Percentiles rank a stretch among this genome's conserved stretches.
Evolutionary conservation across 2,113 vertebrate genomes (phyloP).

Genomic region (Heterochromis multidens): DNA sequence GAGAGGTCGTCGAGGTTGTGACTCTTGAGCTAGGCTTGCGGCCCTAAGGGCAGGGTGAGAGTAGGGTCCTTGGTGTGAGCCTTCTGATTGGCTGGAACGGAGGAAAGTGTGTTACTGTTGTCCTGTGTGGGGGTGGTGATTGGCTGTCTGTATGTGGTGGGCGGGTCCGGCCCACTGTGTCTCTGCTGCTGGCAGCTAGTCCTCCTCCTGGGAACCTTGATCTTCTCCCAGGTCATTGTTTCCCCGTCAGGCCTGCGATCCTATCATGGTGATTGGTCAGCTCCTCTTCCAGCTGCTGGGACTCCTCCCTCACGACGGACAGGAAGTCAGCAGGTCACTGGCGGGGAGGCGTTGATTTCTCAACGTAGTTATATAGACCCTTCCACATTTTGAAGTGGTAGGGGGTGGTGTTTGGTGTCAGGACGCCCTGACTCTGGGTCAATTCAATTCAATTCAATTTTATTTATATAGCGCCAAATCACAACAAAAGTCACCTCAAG

Average conservation of each 20-base stretch:
- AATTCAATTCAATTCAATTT: too few relatives aligned
- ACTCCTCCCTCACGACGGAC: slow-evolving; percentile 66
- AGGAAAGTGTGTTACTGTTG: slow-evolving; percentile 68
- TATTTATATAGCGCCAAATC: too few relatives aligned
- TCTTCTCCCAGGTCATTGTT: slow-evolving; percentile 50
- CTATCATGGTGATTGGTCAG: slow-evolving; percentile 78
- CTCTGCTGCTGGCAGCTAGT: slow-evolving; percentile 14
- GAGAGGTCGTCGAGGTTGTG: slow-evolving; percentile 85
- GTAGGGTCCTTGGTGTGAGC: slow-evolving; percentile 71
- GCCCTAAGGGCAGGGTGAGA: slow-evolving; percentile 78
- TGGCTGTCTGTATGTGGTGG: slow-evolving; percentile 22
- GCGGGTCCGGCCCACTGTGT: slow-evolving; percentile 41
- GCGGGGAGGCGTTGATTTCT: slow-evolving; percentile 81
- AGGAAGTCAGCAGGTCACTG: slow-evolving; percentile 84
- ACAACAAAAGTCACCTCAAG: too few relatives aligned
- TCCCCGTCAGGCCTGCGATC: slow-evolving; percentile 57
- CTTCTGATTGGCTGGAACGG: slow-evolving; percentile 60
- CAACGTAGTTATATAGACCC: slow-evolving; percentile 88
- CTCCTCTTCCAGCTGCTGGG: slow-evolving; percentile 77
- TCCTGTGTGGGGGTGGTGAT: slow-evolving; percentile 77
- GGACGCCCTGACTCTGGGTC: slow-evolving; percentile 80
- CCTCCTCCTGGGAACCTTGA: slow-evolving; percentile 34
- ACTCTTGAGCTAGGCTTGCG: slow-evolving; percentile 75
- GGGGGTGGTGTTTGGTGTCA: slow-evolving; percentile 82
- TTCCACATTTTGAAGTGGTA: slow-evolving; percentile 98